phyloP scores from a whole-genome alignment of 1,140 invertebrate genomes.

The Cyclargus thomasi region DNA sequence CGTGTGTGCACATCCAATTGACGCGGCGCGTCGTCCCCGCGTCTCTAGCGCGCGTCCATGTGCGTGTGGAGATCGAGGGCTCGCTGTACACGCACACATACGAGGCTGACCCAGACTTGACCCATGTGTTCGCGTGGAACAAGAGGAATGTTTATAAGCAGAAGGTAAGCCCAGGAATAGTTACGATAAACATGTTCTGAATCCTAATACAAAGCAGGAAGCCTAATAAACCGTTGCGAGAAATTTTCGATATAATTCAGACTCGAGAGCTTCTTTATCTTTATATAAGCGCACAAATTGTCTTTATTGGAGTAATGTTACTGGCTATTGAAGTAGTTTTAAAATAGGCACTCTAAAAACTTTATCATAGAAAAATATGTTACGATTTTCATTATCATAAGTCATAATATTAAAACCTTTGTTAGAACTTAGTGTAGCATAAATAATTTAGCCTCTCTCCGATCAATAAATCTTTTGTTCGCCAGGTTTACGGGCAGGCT shows the following conservation, averaged over 20 bases:
- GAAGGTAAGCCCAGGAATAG: slow-evolving; percentile 74
- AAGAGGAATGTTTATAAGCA: slow-evolving; percentile 98
- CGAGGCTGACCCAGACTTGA: slow-evolving; percentile 95
- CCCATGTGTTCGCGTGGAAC: slow-evolving; percentile 97
- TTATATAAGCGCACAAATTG: not conserved
- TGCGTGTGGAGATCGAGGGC: slow-evolving; percentile 93
- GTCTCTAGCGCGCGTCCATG: slow-evolving; percentile 89
- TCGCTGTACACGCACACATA: slow-evolving; percentile 93
- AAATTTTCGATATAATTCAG: not conserved
- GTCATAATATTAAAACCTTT: too few relatives aligned
- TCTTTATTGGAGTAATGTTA: slow-evolving; percentile 8
- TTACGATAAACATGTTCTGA: not conserved
- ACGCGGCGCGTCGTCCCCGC: slow-evolving; percentile 87
- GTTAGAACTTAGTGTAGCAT: too few relatives aligned
- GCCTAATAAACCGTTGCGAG: not conserved
- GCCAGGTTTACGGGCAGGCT: slow-evolving; percentile 87
- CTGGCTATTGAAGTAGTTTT: too few relatives aligned
- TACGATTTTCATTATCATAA: too few relatives aligned
- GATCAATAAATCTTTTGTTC: slow-evolving; percentile 14
- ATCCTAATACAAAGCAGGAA: not conserved
- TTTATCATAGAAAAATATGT: too few relatives aligned
- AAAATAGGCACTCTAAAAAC: too few relatives aligned
- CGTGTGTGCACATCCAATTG: slow-evolving; percentile 92
- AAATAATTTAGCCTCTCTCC: too few relatives aligned
- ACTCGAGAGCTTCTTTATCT: not conserved